Evolutionary conservation across 2,797 vertebrate species (phyloP).

Genomic region (Gymnothorax javanicus): DNA sequence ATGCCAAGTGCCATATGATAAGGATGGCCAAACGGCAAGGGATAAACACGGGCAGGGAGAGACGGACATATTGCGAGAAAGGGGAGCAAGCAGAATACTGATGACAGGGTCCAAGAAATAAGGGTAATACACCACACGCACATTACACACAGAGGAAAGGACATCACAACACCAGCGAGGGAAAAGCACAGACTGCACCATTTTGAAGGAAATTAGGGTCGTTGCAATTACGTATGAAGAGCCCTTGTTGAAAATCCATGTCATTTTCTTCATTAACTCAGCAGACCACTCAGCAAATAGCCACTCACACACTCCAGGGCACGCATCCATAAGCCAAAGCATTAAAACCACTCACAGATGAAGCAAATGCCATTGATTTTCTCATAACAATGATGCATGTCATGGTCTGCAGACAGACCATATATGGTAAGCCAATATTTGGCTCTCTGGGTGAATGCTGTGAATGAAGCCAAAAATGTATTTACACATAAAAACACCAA

Average conservation of each 20-base stretch:
- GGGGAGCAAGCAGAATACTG: not conserved
- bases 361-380: too few species aligned
- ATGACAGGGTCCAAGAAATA: not conserved
- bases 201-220: not conserved
- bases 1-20: not conserved
- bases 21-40: not conserved
- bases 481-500: too few species aligned
- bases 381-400: too few species aligned
- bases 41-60: not conserved
- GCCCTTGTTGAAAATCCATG: not conserved
- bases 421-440: too few species aligned
- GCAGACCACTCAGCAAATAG: not conserved
- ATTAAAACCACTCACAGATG: too few species aligned
- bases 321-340: not conserved
- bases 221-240: not conserved
- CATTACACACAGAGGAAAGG: conserved; percentile 7
- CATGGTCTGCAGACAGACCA: too few species aligned
- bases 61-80: not conserved
- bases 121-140: not conserved
- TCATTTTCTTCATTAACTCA: not conserved
- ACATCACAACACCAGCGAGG: not conserved
- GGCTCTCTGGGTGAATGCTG: too few species aligned
- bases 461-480: too few species aligned
- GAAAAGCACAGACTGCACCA: conserved; percentile 6
- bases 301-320: not conserved